Conservation (phyloP, 1,140 invertebrate species). For the Lineus longissimus region DNA sequence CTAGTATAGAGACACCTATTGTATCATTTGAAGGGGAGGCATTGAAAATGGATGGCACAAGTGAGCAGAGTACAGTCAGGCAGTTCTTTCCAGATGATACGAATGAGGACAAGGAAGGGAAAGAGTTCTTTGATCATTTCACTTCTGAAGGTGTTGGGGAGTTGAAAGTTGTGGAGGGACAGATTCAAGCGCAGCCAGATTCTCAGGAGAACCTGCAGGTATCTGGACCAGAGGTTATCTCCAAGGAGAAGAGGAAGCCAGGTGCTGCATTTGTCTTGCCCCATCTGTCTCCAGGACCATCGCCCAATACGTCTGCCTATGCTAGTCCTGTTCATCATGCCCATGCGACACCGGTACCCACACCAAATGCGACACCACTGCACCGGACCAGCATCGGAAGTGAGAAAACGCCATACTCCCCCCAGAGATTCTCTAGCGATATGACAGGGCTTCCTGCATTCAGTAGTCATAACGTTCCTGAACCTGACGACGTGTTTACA, state of each 20-base stretch:
- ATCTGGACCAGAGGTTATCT: neutral
- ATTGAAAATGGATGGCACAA: too few species aligned
- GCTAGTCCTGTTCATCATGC: neutral
- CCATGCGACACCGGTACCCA: slow-evolving; percentile 6
- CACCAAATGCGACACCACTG: neutral
- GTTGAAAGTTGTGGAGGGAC: neutral
- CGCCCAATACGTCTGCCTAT: slow-evolving; percentile 1
- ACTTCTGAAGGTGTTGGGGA: slow-evolving; percentile 7
- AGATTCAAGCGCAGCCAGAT: neutral
- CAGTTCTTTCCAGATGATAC: neutral
- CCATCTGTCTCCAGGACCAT: neutral
- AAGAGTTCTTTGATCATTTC: slow-evolving; percentile 25
- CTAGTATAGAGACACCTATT: too few species aligned
- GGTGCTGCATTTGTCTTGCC: neutral
- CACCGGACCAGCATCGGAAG: neutral
- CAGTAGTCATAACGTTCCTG: neutral
- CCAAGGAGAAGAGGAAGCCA: neutral
- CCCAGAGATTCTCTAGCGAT: neutral
- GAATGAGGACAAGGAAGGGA: slow-evolving; percentile 13
- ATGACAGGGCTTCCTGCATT: slow-evolving; percentile 5
- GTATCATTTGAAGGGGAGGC: too few species aligned
- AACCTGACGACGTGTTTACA: slow-evolving; percentile 39
- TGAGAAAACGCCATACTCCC: neutral
- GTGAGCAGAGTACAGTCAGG: neutral
- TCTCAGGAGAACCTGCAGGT: neutral